A percentile compares a stretch with the other conserved stretches of the same genome.
These are phyloP conservation scores for Hydropsyche betteni DNA, from an alignment of 2,888 invertebrate genomes.

Conservation along the genomic window DNA sequence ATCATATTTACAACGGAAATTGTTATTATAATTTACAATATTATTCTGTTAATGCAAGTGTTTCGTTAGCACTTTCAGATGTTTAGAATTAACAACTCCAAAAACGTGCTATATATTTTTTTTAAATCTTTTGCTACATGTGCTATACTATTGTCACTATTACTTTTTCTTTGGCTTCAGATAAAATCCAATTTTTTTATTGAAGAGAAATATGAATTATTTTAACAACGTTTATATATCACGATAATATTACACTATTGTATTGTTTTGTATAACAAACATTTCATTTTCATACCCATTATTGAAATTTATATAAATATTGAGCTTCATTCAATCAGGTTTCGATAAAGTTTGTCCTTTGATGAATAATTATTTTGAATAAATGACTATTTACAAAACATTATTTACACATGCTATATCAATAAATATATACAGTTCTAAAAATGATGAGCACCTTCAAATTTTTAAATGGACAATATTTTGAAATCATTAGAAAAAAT, in stretches of 20 bases:
- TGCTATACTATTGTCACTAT: constrained; percentile 5
- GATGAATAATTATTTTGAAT: neutral
- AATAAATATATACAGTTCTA: constrained; percentile 19
- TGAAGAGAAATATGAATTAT: neutral
- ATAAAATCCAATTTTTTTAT: neutral
- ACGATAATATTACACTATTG: neutral
- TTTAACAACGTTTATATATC: constrained; percentile 4
- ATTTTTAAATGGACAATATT: constrained; percentile 16
- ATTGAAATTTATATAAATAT: constrained; percentile 1
- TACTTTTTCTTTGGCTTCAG: neutral
- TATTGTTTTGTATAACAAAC: neutral
- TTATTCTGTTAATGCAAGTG: too few relatives aligned
- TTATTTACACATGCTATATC: constrained; percentile 9
- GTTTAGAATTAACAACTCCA: neutral
- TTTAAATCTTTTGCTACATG: neutral
- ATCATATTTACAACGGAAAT: constrained; percentile 22
- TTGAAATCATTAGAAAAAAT: neutral
- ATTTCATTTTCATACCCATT: neutral
- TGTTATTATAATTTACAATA: neutral
- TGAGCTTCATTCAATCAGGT: constrained; percentile 5
- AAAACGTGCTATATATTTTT: neutral
- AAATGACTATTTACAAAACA: neutral
- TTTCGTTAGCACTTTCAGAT: too few relatives aligned
- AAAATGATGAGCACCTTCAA: constrained; percentile 24
- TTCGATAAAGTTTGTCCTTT: neutral